Evolutionary conservation across 2,113 vertebrate genomes (phyloP).

Genomic region (Myotis yumanensis): DNA sequence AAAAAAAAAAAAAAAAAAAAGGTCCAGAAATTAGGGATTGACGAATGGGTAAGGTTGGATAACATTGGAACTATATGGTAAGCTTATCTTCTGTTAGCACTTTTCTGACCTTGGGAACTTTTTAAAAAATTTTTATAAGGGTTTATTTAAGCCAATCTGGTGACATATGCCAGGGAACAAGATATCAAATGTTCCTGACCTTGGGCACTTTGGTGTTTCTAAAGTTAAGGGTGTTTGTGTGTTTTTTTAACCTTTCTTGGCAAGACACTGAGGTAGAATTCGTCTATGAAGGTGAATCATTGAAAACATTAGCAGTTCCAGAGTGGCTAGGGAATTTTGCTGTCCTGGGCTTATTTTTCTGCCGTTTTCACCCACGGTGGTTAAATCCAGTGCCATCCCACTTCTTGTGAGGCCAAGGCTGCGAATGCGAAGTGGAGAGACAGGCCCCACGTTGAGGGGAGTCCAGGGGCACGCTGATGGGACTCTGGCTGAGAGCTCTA

Average conservation of each 20-base stretch:
- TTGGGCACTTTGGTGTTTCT: not conserved
- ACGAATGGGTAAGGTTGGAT: not conserved
- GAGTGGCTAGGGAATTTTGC: too few species aligned
- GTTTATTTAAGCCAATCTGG: not conserved
- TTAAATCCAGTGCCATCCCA: too few species aligned
- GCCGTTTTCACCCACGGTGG: too few species aligned
- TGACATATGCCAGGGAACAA: not conserved
- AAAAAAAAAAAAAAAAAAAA: not conserved
- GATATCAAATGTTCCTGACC: not conserved
- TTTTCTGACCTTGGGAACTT: not conserved
- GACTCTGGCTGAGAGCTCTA: too few species aligned
- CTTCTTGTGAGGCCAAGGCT: too few species aligned
- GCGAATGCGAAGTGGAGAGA: too few species aligned
- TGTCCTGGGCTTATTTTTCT: too few species aligned
- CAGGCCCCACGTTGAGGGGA: too few species aligned
- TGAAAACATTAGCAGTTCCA: too few species aligned
- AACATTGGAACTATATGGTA: not conserved
- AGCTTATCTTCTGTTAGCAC: not conserved
- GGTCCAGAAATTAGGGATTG: not conserved
- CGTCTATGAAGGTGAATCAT: not conserved
- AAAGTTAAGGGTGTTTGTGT: not conserved
- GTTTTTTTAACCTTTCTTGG: not conserved
- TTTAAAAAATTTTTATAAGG: not conserved
- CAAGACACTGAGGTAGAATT: not conserved
- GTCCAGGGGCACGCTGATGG: too few species aligned